Evolutionary conservation across 92 coral and sea anemone species (phyloP).

Genomic region (Zoanthus sociatus): DNA sequence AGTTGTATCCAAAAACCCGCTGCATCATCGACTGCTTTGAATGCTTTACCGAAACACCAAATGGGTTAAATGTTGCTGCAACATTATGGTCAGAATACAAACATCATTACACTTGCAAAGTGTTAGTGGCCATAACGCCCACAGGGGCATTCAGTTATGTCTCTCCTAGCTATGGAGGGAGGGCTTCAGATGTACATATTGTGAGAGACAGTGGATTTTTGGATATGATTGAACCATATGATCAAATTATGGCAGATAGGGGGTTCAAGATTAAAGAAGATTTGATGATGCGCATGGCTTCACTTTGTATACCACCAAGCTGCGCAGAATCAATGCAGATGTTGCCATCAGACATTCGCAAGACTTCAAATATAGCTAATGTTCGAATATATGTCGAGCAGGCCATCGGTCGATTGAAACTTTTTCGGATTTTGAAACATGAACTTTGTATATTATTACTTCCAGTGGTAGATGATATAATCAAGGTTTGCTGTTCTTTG

Average conservation of each 20-base stretch:
- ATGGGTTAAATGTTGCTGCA: conserved; percentile 68
- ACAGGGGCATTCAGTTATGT: no score
- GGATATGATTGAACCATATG: conserved; percentile 8
- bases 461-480: conserved; percentile 71
- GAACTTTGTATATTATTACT: conserved; percentile 64
- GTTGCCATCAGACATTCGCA: conserved; percentile 67
- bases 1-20: conserved; percentile 64
- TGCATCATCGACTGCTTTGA: conserved; percentile 72
- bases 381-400: conserved; percentile 77
- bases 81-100: conserved; percentile 67
- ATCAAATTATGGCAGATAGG: conserved; percentile 78
- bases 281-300: conserved; percentile 65
- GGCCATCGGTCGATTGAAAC: conserved; percentile 66
- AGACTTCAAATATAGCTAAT: conserved; percentile 80
- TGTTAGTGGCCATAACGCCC: no score
- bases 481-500: conserved; percentile 65
- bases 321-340: conserved; percentile 68
- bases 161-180: conserved; percentile 10
- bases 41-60: conserved; percentile 59
- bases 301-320: conserved; percentile 74
- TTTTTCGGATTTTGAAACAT: conserved; percentile 58
- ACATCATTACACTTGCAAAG: conserved; percentile 52
- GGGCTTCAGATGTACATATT: conserved; percentile 10
- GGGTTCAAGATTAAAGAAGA: conserved; percentile 79
- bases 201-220: conserved; percentile 69